Evolutionary conservation across 2,797 vertebrate species (phyloP), one percentile per base, ranked within the genome.

Genomic region (Parotocinclus haroldoi): DNA sequence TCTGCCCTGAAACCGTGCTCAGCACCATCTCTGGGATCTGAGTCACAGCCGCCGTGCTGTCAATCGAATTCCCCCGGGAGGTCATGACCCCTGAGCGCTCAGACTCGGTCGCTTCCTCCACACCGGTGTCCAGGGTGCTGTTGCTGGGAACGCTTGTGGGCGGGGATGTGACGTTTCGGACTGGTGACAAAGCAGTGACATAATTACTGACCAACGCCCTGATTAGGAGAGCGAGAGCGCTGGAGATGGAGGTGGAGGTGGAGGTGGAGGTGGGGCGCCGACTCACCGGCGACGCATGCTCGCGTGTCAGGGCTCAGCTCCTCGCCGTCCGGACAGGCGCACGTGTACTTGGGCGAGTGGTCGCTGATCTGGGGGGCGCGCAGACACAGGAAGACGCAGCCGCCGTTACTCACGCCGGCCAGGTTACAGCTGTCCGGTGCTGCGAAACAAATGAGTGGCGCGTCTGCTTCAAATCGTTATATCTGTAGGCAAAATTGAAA

Each of bases 321-420:
- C 87, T 93, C 92, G 1, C 92, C 90, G 18, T 97, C 92, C 4
- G 96, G 95, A 82, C 96, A 99, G 79, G 94, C 94, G 66, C 97
- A 99, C 0, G 96, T 98, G 76, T 95, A 98, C 79, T 95, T 96
- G 63, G 95, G 94, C 1, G 97, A 98, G 69, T 95, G 93, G 66
- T 92, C 88, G 0, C 93, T 95, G 82, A 93, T 92, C 84, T 97
- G 95, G 6, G 97, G 96, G 57, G 96, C 97, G 69, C 96, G 93
- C 38, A 99, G 93, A 85, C 97, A 99, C 85, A 99, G 82, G 77
- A 98, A 98, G 71, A 95, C 92, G 42, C 97, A 99, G 77, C 95
- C 96, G 36, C 97, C 96, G 0, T 98, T 96, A 62, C 91, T 92
- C 64, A 93, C 86, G 10, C 88, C 87, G 14, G 92, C 93, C 78